Evolutionary conservation across 2,888 invertebrate genomes (phyloP), one percentile per base, ranked within the genome.

Genomic region (Melanophora roralis): DNA sequence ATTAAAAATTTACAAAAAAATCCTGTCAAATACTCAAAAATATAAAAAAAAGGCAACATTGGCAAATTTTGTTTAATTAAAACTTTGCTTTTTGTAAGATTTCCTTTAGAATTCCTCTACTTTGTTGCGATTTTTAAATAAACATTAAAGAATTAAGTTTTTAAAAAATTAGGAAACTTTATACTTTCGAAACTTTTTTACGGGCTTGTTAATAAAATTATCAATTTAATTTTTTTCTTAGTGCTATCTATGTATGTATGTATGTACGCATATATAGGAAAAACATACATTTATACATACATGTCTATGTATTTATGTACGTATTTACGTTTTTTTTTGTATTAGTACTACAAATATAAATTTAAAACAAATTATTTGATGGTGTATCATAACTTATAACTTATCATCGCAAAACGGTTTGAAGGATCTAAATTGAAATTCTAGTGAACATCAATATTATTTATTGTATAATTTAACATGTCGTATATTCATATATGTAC

Each of bases 391-490:
- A n/a, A n/a, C n/a, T n/a, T n/a, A n/a, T n/a, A n/a, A 55, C n/a
- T 40, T 59, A 34, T 11, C 16, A 64, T 64, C 65, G 51, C 19
- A 55, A 36, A 36, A 59, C 16, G n/a, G 27, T 16, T 36, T 19
- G 43, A 23, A 55, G 36, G 23, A 38, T 34, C 21, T 34, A 72
- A 38, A 73, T 23, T 59, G 59, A 53, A 73, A 68, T 73, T 78
- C 78, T 79, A 79, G 74, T 76, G 76, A 80, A 68, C 67, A 71
- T 67, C 53, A 27, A 75, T 76, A 76, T 80, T 76, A 76, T 80
- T 80, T 76, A 80, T 80, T 80, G 43, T 68, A 68, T 27, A 5
- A 5, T 64, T 49, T 72, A 57, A 68, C 38, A 23, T 43, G 38
- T 34, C 62, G 21, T 57, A 57, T 45, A 47, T 65, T 27, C 9